Conservation (phyloP, 2,113 vertebrate genomes). For the Hemiprocne comata region DNA sequence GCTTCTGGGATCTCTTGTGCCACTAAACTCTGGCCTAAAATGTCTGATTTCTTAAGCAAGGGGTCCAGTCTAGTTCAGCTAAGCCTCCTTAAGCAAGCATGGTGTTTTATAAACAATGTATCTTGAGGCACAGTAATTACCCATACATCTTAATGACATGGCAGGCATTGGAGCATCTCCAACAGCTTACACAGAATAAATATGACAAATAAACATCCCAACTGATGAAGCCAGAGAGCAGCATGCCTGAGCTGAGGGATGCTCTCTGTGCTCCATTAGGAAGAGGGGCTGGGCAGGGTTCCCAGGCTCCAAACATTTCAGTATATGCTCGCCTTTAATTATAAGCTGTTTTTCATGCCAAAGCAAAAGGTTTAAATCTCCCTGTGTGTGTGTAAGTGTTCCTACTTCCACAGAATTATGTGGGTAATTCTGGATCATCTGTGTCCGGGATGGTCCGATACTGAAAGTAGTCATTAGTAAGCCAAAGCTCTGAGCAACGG, state of each 20-base stretch:
- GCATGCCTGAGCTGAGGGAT: neutral
- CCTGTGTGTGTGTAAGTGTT: accelerated
- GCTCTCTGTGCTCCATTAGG: neutral
- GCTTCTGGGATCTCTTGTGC: neutral
- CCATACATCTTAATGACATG: neutral
- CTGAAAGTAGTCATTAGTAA: neutral
- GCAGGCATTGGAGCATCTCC: neutral
- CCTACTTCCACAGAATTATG: neutral
- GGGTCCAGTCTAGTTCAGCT: neutral
- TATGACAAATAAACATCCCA: neutral
- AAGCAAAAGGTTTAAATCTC: neutral
- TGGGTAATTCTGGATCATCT: neutral
- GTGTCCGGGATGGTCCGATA: neutral
- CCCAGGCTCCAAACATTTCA: neutral
- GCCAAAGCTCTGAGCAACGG: neutral
- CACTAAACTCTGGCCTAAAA: neutral
- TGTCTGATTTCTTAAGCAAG: neutral
- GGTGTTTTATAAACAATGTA: neutral
- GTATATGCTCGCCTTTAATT: neutral
- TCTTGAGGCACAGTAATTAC: neutral
- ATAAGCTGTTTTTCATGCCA: neutral
- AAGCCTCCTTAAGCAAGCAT: neutral
- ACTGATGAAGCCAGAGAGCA: neutral
- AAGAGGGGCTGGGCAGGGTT: neutral
- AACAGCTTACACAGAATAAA: neutral